Conservation (phyloP, 2,888 invertebrate species). For the Sturmia bella region DNA sequence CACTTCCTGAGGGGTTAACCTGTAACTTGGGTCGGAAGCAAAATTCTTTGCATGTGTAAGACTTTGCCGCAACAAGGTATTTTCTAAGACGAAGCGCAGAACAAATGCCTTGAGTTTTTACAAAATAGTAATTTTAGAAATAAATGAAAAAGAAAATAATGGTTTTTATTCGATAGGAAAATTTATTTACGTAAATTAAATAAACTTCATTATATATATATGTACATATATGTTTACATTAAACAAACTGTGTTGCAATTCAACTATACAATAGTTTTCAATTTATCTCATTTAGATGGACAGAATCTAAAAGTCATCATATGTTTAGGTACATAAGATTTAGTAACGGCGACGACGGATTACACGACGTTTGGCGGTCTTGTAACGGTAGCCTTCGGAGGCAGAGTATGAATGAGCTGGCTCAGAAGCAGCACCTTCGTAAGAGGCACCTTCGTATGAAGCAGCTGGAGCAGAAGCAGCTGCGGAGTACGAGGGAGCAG, state of each 20-base stretch:
- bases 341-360: constrained; percentile 58
- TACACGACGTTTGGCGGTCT: constrained; percentile 75
- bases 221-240: too few relatives aligned
- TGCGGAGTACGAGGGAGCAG: constrained; percentile 5
- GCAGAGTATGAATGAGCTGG: constrained; percentile 77
- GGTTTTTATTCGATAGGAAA: neutral
- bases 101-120: too few relatives aligned
- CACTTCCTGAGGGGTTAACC: too few relatives aligned
- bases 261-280: constrained; percentile 17
- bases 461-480: constrained; percentile 63
- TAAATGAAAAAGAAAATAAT: too few relatives aligned
- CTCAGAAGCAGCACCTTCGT: constrained; percentile 66
- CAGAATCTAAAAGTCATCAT: neutral
- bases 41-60: too few relatives aligned
- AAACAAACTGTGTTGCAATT: constrained; percentile 31
- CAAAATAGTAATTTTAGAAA: too few relatives aligned
- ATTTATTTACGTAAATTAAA: constrained; percentile 8
- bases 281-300: constrained; percentile 17
- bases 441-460: constrained; percentile 65
- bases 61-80: too few relatives aligned
- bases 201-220: constrained; percentile 6
- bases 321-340: constrained; percentile 9
- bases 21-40: too few relatives aligned
- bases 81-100: too few relatives aligned
- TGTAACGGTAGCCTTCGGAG: constrained; percentile 79